phyloP scores from a whole-genome alignment of 2,113 vertebrate species.

The Indicator maculatus region DNA sequence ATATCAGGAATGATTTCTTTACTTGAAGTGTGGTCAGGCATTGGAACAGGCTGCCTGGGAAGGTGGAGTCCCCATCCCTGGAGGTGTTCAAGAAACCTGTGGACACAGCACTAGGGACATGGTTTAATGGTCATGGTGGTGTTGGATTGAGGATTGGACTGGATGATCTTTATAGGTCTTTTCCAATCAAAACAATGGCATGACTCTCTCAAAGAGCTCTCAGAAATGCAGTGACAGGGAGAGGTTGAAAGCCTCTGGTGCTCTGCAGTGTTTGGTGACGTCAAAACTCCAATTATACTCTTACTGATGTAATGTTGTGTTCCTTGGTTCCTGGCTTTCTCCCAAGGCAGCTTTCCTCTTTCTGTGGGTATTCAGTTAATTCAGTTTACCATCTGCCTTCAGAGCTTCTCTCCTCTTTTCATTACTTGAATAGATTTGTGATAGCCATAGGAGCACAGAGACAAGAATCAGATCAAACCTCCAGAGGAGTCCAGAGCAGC shows the following conservation, averaged over 20 bases:
- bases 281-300: neutral
- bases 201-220: neutral
- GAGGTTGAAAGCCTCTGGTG: neutral
- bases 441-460: neutral
- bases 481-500: neutral
- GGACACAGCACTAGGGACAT: too few relatives aligned
- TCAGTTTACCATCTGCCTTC: slow-evolving; percentile 43
- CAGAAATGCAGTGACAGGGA: neutral
- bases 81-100: too few relatives aligned
- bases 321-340: neutral
- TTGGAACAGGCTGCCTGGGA: too few relatives aligned
- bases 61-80: too few relatives aligned
- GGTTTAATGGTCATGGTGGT: too few relatives aligned
- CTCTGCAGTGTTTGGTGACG: neutral
- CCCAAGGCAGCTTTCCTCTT: neutral
- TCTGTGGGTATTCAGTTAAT: slow-evolving; percentile 26
- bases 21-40: too few relatives aligned
- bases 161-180: too few relatives aligned
- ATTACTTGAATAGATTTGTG: slow-evolving; percentile 10
- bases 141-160: too few relatives aligned
- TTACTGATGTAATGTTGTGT: neutral
- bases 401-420: slow-evolving; percentile 19
- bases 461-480: neutral
- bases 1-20: too few relatives aligned
- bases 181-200: too few relatives aligned